Conservation (phyloP, 2,888 invertebrate genomes). For the Mimas tiliae region DNA sequence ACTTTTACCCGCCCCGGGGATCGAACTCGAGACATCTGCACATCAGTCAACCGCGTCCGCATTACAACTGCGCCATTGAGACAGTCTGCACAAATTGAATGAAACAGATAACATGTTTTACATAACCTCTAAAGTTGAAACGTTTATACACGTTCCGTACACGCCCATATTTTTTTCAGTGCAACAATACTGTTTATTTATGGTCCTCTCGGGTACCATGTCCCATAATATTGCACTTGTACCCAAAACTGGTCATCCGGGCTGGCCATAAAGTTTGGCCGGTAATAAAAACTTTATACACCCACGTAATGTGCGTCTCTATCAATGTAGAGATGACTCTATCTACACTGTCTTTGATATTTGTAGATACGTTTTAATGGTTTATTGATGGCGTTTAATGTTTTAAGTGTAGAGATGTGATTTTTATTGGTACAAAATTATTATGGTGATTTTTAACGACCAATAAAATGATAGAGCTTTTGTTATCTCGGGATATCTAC, state of each 20-base stretch:
- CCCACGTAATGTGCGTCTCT: conserved; percentile 39
- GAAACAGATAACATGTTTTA: neutral
- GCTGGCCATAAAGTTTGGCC: conserved; percentile 37
- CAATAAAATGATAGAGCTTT: neutral
- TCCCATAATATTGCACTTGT: conserved; percentile 26
- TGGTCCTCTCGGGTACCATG: conserved; percentile 22
- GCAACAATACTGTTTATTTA: conserved; percentile 20
- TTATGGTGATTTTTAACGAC: conserved; percentile 9
- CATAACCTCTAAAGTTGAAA: neutral
- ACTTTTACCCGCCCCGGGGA: too few relatives aligned
- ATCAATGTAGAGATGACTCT: conserved; percentile 34
- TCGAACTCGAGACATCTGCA: too few relatives aligned
- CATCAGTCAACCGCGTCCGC: too few relatives aligned
- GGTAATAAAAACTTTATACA: conserved; percentile 50
- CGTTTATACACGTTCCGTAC: neutral
- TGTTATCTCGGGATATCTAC: neutral
- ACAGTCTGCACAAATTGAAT: conserved; percentile 9
- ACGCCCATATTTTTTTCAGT: conserved; percentile 14
- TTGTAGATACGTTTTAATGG: conserved; percentile 23
- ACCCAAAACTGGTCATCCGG: conserved; percentile 23
- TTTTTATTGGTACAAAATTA: conserved; percentile 14
- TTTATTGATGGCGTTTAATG: conserved; percentile 2
- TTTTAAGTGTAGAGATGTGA: conserved; percentile 10
- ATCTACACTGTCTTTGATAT: conserved; percentile 32
- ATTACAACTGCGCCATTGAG: too few relatives aligned